Base-by-base conservation (phyloP, 2,113 vertebrate species). In the Fregata magnificens region DNA sequence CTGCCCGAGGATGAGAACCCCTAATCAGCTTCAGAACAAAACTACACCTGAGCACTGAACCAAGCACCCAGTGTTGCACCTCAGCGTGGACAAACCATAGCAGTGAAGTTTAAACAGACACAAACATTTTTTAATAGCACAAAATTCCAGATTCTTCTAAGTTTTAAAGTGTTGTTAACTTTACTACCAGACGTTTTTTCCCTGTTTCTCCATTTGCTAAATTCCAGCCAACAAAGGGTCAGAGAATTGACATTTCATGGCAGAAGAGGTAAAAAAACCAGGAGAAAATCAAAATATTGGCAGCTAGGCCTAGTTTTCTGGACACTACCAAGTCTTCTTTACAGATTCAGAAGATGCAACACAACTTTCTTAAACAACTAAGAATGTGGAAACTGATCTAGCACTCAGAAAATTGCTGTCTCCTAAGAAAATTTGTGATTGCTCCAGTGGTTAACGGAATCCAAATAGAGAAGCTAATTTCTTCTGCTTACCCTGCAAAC, bases 1-100 rank as follows among this genome's bases (percentile, higher is more conserved):
- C 53, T 91, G 50, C 31, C 45, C 0, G 0, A 82, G 31, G 16
- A 67, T 1, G 1, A 50, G 25, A 76, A 72, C 13, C 6, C n/a
- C 63, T 50, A 85, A 45, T 5, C 22, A 40, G 14, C 28, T 88
- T 73, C n/a, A 71, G 1, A 4, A 63, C 32, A 67, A 79, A 79
- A 76, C n/a, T 9, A 31, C 31, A 53, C 5, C 29, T 11, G 9
- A 31, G 34, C 0, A 0, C 31, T 71, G 70, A 82, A 44, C 38
- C 4, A 6, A 58, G 31, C 16, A 34, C 14, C 18, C 32, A 34
- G 9, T 61, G 58, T 59, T 2, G 0, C 63, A 40, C 16, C 42
- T 86, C 56, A 24, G 12, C 1, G 2, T 32, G 15, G 16, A 73
- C 22, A 61, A 86, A 40, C 24, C 5, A 1, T 6, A 71, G 29